Base-by-base conservation (phyloP, 1,140 invertebrate genomes). In the Pseudomyrmex pallidus region DNA sequence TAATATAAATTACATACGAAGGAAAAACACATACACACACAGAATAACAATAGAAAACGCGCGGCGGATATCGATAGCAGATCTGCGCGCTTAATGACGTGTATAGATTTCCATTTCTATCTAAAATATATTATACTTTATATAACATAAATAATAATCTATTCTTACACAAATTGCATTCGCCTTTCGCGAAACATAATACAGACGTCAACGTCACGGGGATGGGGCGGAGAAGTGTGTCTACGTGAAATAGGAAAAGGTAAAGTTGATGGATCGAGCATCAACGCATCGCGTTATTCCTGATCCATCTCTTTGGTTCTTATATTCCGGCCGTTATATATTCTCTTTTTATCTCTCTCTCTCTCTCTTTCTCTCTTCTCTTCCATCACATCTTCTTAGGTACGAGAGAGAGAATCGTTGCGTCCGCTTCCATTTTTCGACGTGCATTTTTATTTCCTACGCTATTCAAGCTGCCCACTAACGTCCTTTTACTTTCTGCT, bases 381-480 rank as follows among this genome's bases (percentile, higher is more conserved):
- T 35, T 35, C 35, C 54, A 13, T 85, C 83, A 85, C 35, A 52
- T 56, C 17, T 9, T 20, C 20, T 25, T 35, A 35, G 35, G 35
- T 35, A 35, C 52, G 8, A 25, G 17, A 10, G 3, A 57, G 4
- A 46, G 17, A 10, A 2, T 63, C 44, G 17, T 64, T 83, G 35
- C 35, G 56, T 76, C 50, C 52, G 44, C 74, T 78, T 74, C 72
- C 56, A 83, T 77, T 86, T 66, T 66, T 67, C 68, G 17, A 48
- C 52, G 70, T 59, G 57, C 78, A 59, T 48, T 72, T 35, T 82
- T 85, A 78, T 83, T 87, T 78, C 73, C 74, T 63, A 35, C 35
- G 35, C 35, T 57, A 78, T 78, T 78, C 76, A 78, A 10, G 35
- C 64, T 78, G 44, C 54, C 64, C 44, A 70, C 64, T 78, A 68